Percentiles rank a stretch among this genome's conserved stretches.
Evolutionary conservation across 2,888 invertebrate species (phyloP).

Genomic region (Acrobeloides nanus): DNA sequence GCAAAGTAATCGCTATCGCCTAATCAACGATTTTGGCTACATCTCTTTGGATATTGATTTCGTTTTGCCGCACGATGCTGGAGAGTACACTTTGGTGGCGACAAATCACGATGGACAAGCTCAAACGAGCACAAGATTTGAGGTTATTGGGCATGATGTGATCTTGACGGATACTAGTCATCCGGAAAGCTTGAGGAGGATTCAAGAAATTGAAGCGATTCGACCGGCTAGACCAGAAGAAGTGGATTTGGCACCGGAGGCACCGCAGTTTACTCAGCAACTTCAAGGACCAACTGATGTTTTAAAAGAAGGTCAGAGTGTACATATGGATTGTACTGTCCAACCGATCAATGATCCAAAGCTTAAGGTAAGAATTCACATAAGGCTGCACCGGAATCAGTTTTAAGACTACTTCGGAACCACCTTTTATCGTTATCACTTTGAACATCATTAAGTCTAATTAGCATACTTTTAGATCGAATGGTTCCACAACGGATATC

Average conservation of each 20-base stretch:
- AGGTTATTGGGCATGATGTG: slow-evolving; percentile 38
- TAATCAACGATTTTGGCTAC: slow-evolving; percentile 92
- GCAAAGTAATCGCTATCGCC: slow-evolving; percentile 75
- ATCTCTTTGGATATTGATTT: slow-evolving; percentile 91
- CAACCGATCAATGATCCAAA: slow-evolving; percentile 90
- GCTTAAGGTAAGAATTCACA: slow-evolving; percentile 62
- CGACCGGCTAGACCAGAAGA: slow-evolving; percentile 39
- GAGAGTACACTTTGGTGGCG: slow-evolving; percentile 58
- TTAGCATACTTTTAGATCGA: slow-evolving; percentile 64
- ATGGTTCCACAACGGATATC: slow-evolving; percentile 89
- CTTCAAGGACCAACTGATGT: slow-evolving; percentile 71
- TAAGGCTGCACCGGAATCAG: too few species aligned
- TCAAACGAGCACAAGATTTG: slow-evolving; percentile 81
- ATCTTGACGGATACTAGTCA: slow-evolving; percentile 76
- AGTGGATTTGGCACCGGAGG: slow-evolving; percentile 41
- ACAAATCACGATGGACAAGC: slow-evolving; percentile 63
- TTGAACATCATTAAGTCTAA: too few species aligned
- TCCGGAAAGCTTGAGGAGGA: slow-evolving; percentile 82
- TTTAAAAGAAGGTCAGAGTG: slow-evolving; percentile 60
- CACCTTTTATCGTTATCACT: too few species aligned
- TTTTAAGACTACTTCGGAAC: too few species aligned
- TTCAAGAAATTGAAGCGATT: slow-evolving; percentile 48
- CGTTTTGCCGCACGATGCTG: slow-evolving; percentile 91
- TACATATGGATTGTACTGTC: slow-evolving; percentile 69
- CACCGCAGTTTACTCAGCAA: slow-evolving; percentile 78